Percentiles rank a stretch among this genome's conserved stretches.
These are phyloP conservation scores for Callitettix versicolor DNA, from an alignment of 1,140 invertebrate genomes.

Conservation along the genomic window DNA sequence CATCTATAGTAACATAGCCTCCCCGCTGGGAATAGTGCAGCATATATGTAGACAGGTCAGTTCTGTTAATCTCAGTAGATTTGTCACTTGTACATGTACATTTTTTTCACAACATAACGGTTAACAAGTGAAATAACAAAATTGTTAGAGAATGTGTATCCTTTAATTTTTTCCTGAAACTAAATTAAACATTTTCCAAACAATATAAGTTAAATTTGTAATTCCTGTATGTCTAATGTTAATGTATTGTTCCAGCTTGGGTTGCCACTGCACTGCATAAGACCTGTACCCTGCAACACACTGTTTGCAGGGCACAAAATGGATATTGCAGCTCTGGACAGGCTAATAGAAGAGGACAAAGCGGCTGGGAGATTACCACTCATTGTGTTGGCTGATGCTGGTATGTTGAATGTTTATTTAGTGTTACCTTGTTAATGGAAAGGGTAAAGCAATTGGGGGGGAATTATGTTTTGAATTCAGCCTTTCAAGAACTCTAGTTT, in stretches of 20 bases:
- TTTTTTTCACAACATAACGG: no score
- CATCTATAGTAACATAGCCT: slow-evolving; percentile 71
- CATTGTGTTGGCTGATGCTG: slow-evolving; percentile 70
- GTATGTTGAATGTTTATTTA: slow-evolving; percentile 27
- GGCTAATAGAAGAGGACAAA: slow-evolving; percentile 67
- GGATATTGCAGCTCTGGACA: slow-evolving; percentile 69
- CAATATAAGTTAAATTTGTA: no score
- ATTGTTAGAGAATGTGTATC: no score
- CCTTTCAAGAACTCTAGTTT: no score
- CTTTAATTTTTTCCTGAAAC: background rate
- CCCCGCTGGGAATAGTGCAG: slow-evolving; percentile 60
- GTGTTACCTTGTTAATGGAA: no score
- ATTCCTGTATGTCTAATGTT: no score
- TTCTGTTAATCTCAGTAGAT: slow-evolving; percentile 5
- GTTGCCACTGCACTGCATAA: slow-evolving; percentile 69
- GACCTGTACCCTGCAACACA: slow-evolving; percentile 70
- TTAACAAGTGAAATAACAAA: no score
- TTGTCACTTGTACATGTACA: no score
- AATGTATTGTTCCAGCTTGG: slow-evolving; percentile 42
- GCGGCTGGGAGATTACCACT: slow-evolving; percentile 59
- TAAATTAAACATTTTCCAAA: no score
- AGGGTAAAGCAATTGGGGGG: no score
- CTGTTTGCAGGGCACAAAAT: slow-evolving; percentile 57
- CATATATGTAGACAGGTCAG: slow-evolving; percentile 63
- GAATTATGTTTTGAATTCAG: no score